Evolutionary conservation across 2,113 vertebrate genomes (phyloP).

Genomic region (Mustela lutreola): DNA sequence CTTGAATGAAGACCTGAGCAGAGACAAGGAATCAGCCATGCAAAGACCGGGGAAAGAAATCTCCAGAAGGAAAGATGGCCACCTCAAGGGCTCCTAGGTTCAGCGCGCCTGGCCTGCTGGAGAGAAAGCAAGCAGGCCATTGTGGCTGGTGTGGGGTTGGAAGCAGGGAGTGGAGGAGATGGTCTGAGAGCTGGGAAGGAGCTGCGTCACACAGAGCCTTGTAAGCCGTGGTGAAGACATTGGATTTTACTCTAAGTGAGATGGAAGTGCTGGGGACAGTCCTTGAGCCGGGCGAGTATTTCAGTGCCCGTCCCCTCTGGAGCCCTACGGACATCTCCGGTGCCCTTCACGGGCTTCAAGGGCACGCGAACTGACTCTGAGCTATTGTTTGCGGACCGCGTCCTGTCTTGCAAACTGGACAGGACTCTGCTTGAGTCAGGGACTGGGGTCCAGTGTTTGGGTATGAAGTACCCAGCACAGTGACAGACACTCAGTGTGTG

Average conservation of each 20-base stretch:
- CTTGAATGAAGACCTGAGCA: slow-evolving; percentile 64
- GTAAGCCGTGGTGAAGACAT: background rate
- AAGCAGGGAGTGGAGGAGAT: background rate
- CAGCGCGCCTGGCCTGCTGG: background rate
- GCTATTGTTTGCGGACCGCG: background rate
- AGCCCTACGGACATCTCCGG: background rate
- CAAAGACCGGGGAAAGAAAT: slow-evolving; percentile 44
- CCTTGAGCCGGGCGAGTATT: background rate
- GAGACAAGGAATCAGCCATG: slow-evolving; percentile 61
- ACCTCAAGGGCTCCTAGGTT: background rate
- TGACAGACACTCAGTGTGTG: background rate
- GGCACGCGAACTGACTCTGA: background rate
- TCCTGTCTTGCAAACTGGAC: background rate
- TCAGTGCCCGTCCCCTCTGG: background rate
- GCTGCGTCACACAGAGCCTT: background rate
- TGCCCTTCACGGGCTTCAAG: background rate
- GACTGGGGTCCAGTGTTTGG: background rate
- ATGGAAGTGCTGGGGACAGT: background rate
- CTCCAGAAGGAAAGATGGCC: slow-evolving; percentile 47
- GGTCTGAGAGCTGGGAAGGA: background rate
- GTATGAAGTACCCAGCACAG: background rate
- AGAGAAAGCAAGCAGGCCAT: slow-evolving; percentile 1
- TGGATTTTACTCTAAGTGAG: background rate
- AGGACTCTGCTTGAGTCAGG: background rate
- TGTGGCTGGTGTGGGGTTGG: background rate